Conservation (phyloP, 2,888 invertebrate species). For the Chymomyza procnemis region DNA sequence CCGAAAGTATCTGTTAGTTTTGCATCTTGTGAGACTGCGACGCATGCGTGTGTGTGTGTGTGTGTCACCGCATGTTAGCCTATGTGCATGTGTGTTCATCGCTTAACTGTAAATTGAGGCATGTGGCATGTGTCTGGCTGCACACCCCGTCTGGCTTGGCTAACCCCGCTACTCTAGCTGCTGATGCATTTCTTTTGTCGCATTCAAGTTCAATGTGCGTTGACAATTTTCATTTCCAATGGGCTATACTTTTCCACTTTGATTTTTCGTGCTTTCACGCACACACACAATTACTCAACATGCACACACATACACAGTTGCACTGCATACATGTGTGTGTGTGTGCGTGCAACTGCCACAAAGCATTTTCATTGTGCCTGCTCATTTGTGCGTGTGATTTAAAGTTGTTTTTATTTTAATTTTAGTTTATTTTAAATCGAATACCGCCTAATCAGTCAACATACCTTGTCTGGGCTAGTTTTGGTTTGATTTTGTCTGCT, state of each 20-base stretch:
- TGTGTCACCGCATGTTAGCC: neutral
- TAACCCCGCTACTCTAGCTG: neutral
- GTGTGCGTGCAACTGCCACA: neutral
- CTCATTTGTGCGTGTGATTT: slow-evolving; percentile 56
- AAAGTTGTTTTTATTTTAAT: slow-evolving; percentile 19
- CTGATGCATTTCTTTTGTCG: slow-evolving; percentile 7
- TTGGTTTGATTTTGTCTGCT: neutral
- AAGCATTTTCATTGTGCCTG: slow-evolving; percentile 52
- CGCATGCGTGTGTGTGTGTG: slow-evolving; percentile 34
- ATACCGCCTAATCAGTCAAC: slow-evolving; percentile 16
- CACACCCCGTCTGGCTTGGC: neutral
- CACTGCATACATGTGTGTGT: neutral
- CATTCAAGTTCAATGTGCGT: slow-evolving; percentile 71
- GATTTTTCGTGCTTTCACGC: slow-evolving; percentile 51
- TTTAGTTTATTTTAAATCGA: slow-evolving; percentile 70
- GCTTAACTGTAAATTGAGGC: slow-evolving; percentile 68
- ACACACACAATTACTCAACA: too few relatives aligned
- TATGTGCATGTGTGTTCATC: slow-evolving; percentile 30
- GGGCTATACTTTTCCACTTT: slow-evolving; percentile 55
- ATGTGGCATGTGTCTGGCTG: slow-evolving; percentile 19
- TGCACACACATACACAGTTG: slow-evolving; percentile 1
- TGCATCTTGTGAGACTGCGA: slow-evolving; percentile 50
- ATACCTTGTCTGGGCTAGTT: neutral
- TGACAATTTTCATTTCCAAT: slow-evolving; percentile 69
- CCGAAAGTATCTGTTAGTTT: slow-evolving; percentile 67